Evolutionary conservation across 2,113 vertebrate species (phyloP).

Genomic region (Motacilla tschutschensis): DNA sequence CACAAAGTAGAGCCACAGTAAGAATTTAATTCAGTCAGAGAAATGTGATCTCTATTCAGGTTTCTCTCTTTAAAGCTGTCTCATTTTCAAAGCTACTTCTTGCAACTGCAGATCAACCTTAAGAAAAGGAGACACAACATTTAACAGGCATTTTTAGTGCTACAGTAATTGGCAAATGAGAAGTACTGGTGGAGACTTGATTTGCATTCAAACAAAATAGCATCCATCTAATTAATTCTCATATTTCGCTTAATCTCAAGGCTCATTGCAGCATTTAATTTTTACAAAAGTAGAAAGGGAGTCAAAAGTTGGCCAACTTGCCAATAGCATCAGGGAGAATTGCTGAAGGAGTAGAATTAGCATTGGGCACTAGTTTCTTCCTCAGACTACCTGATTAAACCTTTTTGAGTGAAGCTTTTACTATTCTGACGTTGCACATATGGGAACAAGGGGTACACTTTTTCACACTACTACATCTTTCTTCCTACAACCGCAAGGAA

Average conservation of each 20-base stretch:
- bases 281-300: background rate
- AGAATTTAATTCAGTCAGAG: conserved; percentile 13
- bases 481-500: background rate
- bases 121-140: conserved; percentile 7
- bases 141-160: background rate
- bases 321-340: background rate
- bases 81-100: conserved; percentile 25
- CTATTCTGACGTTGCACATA: background rate
- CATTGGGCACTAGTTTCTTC: background rate
- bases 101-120: background rate
- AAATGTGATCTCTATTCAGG: background rate
- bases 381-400: background rate
- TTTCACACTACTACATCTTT: background rate
- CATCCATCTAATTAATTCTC: background rate
- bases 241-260: background rate
- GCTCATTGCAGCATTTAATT: background rate
- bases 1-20: background rate
- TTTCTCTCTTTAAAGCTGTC: background rate
- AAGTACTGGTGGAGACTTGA: background rate
- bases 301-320: background rate
- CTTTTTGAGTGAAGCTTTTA: background rate
- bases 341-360: background rate
- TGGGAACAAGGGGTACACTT: fast-evolving
- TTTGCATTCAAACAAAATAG: background rate
- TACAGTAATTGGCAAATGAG: background rate